These are phyloP conservation scores for Tetheella fluctuosa DNA, from an alignment of 2,888 invertebrate genomes.

Conservation along the genomic window DNA sequence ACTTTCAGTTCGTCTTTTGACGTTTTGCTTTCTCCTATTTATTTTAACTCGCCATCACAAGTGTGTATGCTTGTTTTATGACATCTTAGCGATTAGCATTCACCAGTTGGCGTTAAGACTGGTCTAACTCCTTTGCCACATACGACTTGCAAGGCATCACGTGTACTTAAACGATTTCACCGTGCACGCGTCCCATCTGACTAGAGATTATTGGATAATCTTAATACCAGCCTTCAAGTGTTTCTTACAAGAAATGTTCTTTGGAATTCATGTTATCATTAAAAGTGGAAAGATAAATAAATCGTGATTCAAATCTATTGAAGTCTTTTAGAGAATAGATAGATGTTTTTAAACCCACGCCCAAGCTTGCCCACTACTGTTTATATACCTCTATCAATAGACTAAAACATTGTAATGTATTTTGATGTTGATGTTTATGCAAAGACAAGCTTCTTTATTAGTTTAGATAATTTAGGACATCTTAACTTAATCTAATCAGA, in stretches of 20 bases:
- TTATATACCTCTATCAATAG: neutral
- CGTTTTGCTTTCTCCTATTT: conserved; percentile 39
- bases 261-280: neutral
- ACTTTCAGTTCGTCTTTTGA: conserved; percentile 32
- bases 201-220: conserved; percentile 52
- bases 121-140: conserved; percentile 45
- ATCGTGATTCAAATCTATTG: neutral
- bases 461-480: no score
- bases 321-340: neutral
- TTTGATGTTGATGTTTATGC: no score
- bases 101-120: conserved; percentile 38
- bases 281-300: neutral
- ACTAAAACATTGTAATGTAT: neutral
- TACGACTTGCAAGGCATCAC: conserved; percentile 36
- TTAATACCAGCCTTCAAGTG: conserved; percentile 33
- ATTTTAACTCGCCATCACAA: conserved; percentile 39
- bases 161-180: conserved; percentile 63
- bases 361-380: neutral
- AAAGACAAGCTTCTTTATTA: no score
- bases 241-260: conserved; percentile 7
- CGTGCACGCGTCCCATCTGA: conserved; percentile 42
- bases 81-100: conserved; percentile 47
- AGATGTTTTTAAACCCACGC: neutral
- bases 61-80: conserved; percentile 36
- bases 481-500: no score